phyloP scores from a whole-genome alignment of 2,113 vertebrate genomes.

The Nanger granti region DNA sequence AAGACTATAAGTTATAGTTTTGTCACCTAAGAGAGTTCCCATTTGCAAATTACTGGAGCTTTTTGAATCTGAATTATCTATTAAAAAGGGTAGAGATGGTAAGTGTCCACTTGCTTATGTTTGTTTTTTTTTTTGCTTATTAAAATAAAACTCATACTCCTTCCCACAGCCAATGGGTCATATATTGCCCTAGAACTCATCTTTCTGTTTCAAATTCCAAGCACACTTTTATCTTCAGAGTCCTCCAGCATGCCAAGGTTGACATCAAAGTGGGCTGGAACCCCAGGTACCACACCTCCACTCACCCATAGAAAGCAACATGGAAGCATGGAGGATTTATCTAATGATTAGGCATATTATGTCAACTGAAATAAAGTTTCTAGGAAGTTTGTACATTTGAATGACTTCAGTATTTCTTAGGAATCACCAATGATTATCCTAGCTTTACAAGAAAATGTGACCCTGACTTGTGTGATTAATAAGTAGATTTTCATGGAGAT shows the following conservation, averaged over 20 bases:
- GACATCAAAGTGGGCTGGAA: not conserved
- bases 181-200: not conserved
- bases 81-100: not conserved
- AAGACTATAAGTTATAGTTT: not conserved
- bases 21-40: not conserved
- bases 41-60: not conserved
- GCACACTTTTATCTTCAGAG: not conserved
- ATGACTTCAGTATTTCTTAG: not conserved
- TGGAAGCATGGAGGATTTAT: not conserved
- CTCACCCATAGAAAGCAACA: not conserved
- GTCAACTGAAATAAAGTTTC: not conserved
- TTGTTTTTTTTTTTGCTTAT: not conserved
- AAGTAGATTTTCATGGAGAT: not conserved
- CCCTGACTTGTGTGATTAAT: not conserved
- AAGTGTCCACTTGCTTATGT: not conserved
- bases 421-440: not conserved
- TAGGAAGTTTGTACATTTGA: not conserved
- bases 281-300: rapidly evolving
- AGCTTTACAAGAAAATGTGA: not conserved
- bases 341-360: not conserved
- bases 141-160: not conserved
- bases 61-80: not conserved
- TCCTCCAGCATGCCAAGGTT: not conserved
- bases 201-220: not conserved
- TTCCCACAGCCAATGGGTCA: not conserved